Base-by-base conservation (phyloP, 1,140 invertebrate genomes). In the Metopolophium dirhodum region DNA sequence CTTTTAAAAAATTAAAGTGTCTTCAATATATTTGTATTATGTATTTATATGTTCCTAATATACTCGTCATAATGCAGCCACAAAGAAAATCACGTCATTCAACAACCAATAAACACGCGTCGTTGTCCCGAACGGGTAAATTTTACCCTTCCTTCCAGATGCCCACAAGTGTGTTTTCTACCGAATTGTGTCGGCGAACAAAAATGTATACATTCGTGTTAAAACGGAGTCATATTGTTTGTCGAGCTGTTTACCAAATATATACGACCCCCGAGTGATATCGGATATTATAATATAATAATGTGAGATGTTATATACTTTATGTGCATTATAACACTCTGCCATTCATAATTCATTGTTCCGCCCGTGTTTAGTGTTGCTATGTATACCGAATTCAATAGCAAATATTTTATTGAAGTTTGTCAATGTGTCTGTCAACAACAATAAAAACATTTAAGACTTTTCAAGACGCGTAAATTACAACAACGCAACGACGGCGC, bases 281-380 rank as follows among this genome's bases (percentile, higher is more conserved):
- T 45, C 83, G 41, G 83, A 85, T 85, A 85, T 85, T 83, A 83
- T 83, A 41, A 35, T 83, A 83, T 83, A 83, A 85, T n/a, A 77
- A 77, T 20, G 30, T 20, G 30, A 77, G 4, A n/a, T 77, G n/a
- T n/a, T 77, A n/a, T 77, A 35, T n/a, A 77, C 11, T 77, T 77
- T 35, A 77, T 83, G 35, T 41, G n/a, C 35, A 37, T 41, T 26
- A 85, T 41, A 45, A 11, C 37, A 85, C 41, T 45, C 83, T 85
- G 1, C 11, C 83, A 45, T 85, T 85, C 37, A 85, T 26, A 26
- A 85, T 11, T 41, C 83, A 45, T 85, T 45, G 83, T 85, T 45
- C 37, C 22, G 23, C 14, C 22, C 9, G 41, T 26, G 41, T 41
- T 41, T 26, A 8, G 22, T 11, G 82, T 83, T 37, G 4, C n/a